phyloP scores from a whole-genome alignment of 2,888 invertebrate species.

The Serrognathus titanus region DNA sequence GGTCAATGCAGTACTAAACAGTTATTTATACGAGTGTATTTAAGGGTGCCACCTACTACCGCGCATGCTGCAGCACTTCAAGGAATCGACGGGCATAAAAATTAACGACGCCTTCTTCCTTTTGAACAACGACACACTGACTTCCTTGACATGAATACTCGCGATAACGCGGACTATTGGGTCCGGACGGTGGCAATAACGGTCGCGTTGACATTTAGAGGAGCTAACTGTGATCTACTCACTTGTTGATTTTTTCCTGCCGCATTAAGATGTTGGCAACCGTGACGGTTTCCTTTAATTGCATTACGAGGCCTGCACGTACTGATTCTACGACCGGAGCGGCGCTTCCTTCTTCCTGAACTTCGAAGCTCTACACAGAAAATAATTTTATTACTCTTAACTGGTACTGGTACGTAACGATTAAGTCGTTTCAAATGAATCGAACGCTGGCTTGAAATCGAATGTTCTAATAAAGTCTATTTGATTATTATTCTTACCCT shows the following conservation, averaged over 20 bases:
- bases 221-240: conserved; percentile 32
- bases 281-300: conserved; percentile 78
- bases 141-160: neutral
- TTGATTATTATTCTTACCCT: conserved; percentile 32
- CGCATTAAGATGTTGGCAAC: conserved; percentile 66
- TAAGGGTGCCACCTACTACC: neutral
- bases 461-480: neutral
- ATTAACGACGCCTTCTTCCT: neutral
- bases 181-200: neutral
- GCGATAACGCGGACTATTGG: neutral
- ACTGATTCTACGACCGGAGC: conserved; percentile 78
- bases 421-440: neutral
- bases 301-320: conserved; percentile 80
- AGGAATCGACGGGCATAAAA: neutral
- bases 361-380: conserved; percentile 54
- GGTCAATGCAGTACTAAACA: too few relatives aligned
- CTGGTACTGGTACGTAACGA: too few relatives aligned
- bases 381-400: neutral
- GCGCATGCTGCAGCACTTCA: neutral
- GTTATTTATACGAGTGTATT: neutral
- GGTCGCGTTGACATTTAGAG: neutral
- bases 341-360: conserved; percentile 72
- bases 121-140: neutral
- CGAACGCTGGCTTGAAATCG: conserved; percentile 3
- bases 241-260: conserved; percentile 74